Evolutionary conservation across 2,888 invertebrate species (phyloP).

Genomic region (Tromatobia lineatoria): DNA sequence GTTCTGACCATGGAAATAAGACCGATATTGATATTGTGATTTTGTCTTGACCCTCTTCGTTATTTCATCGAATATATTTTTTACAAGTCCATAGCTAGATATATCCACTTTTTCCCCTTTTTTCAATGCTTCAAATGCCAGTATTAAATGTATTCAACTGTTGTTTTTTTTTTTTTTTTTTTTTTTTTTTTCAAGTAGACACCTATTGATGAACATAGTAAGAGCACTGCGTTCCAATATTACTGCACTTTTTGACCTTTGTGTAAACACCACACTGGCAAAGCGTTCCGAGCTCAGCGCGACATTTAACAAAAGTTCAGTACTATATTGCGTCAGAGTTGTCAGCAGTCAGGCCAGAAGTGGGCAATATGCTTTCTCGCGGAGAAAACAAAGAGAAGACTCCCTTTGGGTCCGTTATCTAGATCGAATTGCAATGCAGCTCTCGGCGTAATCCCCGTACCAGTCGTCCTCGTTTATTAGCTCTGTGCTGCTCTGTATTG

Average conservation of each 20-base stretch:
- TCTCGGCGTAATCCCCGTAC: conserved; percentile 58
- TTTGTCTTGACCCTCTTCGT: no score
- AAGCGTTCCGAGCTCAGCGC: not conserved
- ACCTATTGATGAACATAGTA: not conserved
- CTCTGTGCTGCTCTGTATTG: conserved; percentile 65
- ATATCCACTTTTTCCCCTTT: not conserved
- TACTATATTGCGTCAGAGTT: conserved; percentile 50
- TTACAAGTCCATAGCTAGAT: not conserved
- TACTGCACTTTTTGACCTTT: conserved; percentile 21
- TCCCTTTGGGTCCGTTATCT: conserved; percentile 62
- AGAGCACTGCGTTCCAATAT: conserved; percentile 11
- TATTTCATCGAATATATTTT: not conserved
- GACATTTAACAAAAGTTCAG: conserved; percentile 63
- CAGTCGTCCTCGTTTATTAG: conserved; percentile 67
- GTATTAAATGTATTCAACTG: not conserved
- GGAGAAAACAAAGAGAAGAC: conserved; percentile 48
- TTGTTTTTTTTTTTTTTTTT: not conserved
- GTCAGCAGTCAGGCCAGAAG: conserved; percentile 41
- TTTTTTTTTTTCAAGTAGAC: not conserved
- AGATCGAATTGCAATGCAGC: conserved; percentile 69
- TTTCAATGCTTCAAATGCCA: not conserved
- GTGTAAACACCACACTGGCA: not conserved
- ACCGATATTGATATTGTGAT: not conserved
- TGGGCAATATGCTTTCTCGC: conserved; percentile 21
- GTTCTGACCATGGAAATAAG: not conserved